Evolutionary conservation across 1,140 invertebrate genomes (phyloP).

Genomic region (Pseudoatta argentina): DNA sequence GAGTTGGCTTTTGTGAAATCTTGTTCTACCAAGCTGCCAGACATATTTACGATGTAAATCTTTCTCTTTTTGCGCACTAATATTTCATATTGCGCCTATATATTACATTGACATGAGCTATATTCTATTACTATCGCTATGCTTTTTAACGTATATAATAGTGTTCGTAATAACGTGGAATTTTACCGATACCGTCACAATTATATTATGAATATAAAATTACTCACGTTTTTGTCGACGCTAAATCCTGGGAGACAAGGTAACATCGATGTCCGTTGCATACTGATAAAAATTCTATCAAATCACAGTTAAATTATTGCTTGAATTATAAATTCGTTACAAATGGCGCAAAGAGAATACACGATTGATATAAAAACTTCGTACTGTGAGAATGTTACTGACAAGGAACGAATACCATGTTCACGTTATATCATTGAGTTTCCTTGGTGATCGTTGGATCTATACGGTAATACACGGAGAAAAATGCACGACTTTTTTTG

Average conservation of each 20-base stretch:
- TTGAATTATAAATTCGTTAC: conserved; percentile 18
- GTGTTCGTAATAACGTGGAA: background rate
- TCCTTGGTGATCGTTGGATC: conserved; percentile 68
- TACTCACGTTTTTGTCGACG: conserved; percentile 86
- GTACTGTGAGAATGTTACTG: background rate
- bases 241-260: conserved; percentile 87
- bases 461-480: conserved; percentile 26
- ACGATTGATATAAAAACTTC: conserved; percentile 11
- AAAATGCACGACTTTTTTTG: background rate
- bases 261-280: conserved; percentile 79
- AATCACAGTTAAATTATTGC: conserved; percentile 6
- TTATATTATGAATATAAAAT: conserved; percentile 12
- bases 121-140: background rate
- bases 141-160: background rate
- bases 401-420: background rate
- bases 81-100: conserved; percentile 17
- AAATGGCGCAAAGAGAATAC: background rate
- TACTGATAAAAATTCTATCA: conserved; percentile 64
- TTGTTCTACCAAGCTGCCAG: conserved; percentile 86
- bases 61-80: background rate
- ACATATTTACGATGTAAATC: background rate
- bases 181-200: background rate
- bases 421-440: conserved; percentile 50
- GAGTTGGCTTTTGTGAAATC: conserved; percentile 87
- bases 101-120: background rate